Conservation (phyloP, 1,140 invertebrate species). For the Papilio machaon region DNA sequence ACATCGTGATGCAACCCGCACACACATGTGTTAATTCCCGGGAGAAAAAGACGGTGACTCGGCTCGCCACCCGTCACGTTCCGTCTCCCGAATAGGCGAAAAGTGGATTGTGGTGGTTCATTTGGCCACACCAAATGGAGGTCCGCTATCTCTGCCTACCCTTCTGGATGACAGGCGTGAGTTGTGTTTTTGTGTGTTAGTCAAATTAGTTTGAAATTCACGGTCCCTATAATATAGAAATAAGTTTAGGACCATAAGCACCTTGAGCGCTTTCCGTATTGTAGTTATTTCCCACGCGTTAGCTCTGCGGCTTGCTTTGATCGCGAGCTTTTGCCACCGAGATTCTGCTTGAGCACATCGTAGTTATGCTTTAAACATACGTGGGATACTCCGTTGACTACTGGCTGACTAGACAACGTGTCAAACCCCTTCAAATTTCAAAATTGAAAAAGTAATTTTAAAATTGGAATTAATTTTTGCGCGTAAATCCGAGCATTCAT, state of each 20-base stretch:
- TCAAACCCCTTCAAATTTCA: background rate
- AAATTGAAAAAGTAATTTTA: background rate
- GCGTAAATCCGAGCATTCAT: no score
- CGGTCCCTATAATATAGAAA: background rate
- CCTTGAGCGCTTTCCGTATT: background rate
- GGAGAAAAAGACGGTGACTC: no score
- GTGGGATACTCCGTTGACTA: background rate
- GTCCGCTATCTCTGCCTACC: no score
- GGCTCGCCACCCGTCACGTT: no score
- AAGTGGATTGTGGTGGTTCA: no score
- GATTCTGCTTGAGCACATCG: constrained; percentile 3
- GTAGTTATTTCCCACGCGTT: constrained; percentile 1
- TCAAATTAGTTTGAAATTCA: background rate
- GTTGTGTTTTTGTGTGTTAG: background rate
- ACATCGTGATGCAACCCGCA: no score
- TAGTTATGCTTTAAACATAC: background rate
- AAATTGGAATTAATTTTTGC: background rate
- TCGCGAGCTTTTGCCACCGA: background rate
- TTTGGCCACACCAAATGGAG: no score
- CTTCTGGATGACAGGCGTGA: no score
- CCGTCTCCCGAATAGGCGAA: no score
- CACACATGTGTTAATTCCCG: no score
- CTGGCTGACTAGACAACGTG: no score
- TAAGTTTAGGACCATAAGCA: background rate
- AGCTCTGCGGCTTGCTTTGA: constrained; percentile 2